Conservation (phyloP, 2,113 vertebrate species). For the Willisornis vidua region DNA sequence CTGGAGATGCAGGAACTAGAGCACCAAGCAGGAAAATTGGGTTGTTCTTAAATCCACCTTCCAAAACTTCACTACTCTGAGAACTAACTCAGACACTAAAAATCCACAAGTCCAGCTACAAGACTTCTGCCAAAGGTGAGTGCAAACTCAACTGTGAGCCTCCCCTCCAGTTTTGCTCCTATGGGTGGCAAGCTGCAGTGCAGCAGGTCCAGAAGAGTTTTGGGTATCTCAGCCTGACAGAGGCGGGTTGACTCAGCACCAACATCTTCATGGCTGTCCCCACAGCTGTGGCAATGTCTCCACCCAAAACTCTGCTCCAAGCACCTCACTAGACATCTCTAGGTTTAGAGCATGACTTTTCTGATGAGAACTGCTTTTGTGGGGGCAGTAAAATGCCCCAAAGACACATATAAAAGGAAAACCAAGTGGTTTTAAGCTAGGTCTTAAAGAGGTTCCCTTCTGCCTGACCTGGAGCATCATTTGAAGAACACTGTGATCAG, state of each 20-base stretch:
- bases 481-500: not conserved
- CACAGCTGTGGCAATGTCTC: fast-evolving
- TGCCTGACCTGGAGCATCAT: not conserved
- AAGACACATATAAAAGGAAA: not conserved
- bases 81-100: not conserved
- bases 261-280: not conserved
- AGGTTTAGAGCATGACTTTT: not conserved
- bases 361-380: not conserved
- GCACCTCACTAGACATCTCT: not conserved
- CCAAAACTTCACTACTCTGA: not conserved
- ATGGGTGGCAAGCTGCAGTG: not conserved
- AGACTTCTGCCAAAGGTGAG: not conserved
- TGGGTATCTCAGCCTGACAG: not conserved
- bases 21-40: not conserved
- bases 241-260: fast-evolving
- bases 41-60: not conserved
- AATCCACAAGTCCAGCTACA: not conserved
- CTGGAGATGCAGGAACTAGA: not conserved
- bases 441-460: not conserved
- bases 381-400: not conserved
- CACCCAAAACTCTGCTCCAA: not conserved
- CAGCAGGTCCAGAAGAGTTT: not conserved
- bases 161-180: not conserved
- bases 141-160: not conserved
- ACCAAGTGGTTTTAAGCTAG: not conserved